Evolutionary conservation across 2,888 invertebrate genomes (phyloP).

Genomic region (Cerastoderma edule): DNA sequence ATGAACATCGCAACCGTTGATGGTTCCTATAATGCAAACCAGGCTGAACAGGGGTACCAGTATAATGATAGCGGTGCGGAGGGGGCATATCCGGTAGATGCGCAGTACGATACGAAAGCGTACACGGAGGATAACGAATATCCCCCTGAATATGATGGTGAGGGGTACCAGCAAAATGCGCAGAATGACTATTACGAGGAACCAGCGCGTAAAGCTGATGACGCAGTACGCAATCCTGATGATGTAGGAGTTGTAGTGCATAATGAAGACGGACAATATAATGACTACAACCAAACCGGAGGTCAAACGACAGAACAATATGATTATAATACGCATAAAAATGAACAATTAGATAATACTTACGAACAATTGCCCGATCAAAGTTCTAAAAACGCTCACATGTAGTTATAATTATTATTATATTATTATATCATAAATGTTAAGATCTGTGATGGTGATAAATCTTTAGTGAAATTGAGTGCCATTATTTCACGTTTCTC

Average conservation of each 20-base stretch:
- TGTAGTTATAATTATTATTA: no score
- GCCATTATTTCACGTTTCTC: no score
- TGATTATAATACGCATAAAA: background rate
- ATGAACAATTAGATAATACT: constrained; percentile 2
- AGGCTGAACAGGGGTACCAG: constrained; percentile 2
- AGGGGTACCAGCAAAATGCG: background rate
- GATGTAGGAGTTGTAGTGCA: constrained; percentile 14
- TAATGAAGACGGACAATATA: background rate
- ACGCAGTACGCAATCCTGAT: constrained; percentile 16
- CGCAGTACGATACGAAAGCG: background rate
- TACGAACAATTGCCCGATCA: background rate
- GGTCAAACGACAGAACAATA: no score
- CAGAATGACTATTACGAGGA: background rate
- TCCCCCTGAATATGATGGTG: background rate
- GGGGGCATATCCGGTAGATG: constrained; percentile 10
- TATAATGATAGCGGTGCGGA: background rate
- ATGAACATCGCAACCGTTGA: constrained; percentile 16
- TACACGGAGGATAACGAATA: constrained; percentile 11
- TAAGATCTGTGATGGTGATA: no score
- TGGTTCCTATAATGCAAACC: background rate
- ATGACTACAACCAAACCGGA: background rate
- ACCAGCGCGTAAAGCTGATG: background rate
- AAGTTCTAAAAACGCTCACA: no score
- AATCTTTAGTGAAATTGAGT: no score
- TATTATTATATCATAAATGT: no score